A percentile compares a stretch with the other conserved stretches of the same genome.
These are phyloP conservation scores for Cecropterus lyciades DNA, from an alignment of 1,140 invertebrate genomes.

Conservation along the genomic window DNA sequence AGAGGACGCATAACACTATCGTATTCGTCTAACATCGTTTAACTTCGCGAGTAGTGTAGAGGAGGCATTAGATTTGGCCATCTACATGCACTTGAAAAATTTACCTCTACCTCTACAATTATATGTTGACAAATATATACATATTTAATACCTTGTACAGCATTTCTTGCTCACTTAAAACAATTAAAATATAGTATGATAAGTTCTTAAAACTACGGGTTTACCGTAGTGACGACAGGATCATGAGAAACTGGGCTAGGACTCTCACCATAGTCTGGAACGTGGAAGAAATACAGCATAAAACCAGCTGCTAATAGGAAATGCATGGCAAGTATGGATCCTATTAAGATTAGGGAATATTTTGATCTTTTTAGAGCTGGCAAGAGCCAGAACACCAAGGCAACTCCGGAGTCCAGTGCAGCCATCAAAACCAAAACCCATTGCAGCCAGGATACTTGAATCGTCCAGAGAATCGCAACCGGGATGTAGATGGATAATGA, in stretches of 20 bases:
- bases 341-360: constrained; percentile 88
- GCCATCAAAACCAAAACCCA: constrained; percentile 94
- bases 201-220: constrained; percentile 8
- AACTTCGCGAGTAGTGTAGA: no score
- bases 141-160: no score
- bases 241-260: neutral
- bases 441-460: constrained; percentile 92
- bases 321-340: constrained; percentile 90
- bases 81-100: no score
- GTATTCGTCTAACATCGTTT: no score
- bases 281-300: constrained; percentile 87
- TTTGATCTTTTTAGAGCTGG: constrained; percentile 89
- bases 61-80: no score
- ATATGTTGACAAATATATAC: no score
- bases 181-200: no score
- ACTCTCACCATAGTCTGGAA: constrained; percentile 48
- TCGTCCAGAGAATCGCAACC: constrained; percentile 96
- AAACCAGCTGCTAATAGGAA: constrained; percentile 93
- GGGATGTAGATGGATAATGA: constrained; percentile 97
- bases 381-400: constrained; percentile 92
- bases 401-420: constrained; percentile 92
- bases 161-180: no score
- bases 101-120: no score
- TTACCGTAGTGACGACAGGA: constrained; percentile 44
- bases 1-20: no score